Evolutionary conservation across 2,797 vertebrate genomes (phyloP).

Genomic region (Artibeus lituratus): DNA sequence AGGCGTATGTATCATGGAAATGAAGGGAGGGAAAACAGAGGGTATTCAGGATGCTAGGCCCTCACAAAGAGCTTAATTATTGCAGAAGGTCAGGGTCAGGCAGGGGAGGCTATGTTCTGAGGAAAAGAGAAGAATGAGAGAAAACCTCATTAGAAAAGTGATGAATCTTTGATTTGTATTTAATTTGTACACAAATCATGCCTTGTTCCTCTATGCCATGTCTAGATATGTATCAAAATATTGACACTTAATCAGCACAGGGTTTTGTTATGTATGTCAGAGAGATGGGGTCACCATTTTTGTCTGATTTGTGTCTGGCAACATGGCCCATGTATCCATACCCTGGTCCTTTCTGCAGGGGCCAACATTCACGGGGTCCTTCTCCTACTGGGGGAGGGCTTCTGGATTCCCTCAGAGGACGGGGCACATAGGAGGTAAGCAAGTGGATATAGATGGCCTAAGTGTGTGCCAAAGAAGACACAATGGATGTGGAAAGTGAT

Average conservation of each 20-base stretch:
- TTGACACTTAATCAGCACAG: background rate
- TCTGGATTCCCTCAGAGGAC: background rate
- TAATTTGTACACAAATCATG: background rate
- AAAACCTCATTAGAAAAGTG: background rate
- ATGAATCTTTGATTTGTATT: background rate
- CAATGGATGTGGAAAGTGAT: background rate
- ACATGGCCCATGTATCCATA: accelerated
- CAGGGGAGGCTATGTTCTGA: slow-evolving; percentile 40
- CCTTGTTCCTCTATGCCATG: background rate
- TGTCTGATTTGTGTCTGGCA: accelerated
- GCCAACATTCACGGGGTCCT: background rate
- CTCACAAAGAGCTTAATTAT: slow-evolving; percentile 72
- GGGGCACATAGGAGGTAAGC: background rate
- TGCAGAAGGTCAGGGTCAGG: slow-evolving; percentile 74
- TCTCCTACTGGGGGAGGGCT: accelerated
- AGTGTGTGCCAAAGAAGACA: accelerated
- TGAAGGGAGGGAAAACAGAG: slow-evolving; percentile 5
- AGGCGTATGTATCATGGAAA: background rate
- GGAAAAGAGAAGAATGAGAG: slow-evolving; percentile 34
- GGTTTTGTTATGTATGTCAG: background rate
- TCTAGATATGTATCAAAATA: background rate
- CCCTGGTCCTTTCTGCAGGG: background rate
- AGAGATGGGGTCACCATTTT: background rate
- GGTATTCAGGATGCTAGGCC: background rate
- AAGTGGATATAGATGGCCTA: background rate